Evolutionary conservation across 2,113 vertebrate genomes (phyloP).

Genomic region (Alethe diademata): DNA sequence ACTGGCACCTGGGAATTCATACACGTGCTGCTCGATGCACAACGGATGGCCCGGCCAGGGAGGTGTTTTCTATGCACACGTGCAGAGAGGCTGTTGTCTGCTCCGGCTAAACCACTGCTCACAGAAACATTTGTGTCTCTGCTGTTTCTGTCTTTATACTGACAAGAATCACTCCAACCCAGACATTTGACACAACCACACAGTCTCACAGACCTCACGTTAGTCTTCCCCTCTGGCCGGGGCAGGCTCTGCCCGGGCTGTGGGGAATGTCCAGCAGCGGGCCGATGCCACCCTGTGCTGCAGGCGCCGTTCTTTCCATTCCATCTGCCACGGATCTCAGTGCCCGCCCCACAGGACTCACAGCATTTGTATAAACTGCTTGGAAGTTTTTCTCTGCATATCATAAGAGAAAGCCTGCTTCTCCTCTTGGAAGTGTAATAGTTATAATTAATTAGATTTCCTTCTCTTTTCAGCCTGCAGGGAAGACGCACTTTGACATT

Average conservation of each 20-base stretch:
- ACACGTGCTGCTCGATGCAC: background rate
- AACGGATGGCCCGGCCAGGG: constrained; percentile 34
- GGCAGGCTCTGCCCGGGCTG: background rate
- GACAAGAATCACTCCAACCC: constrained; percentile 16
- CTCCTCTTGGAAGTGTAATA: constrained; percentile 62
- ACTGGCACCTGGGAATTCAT: background rate
- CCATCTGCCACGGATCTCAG: constrained; percentile 69
- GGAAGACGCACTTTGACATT: background rate
- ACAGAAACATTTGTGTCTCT: constrained; percentile 1
- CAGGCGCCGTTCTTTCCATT: constrained; percentile 62
- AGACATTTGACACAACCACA: constrained; percentile 30
- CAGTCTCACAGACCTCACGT: background rate
- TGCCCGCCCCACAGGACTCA: constrained; percentile 25
- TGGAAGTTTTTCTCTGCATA: constrained; percentile 20
- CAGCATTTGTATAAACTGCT: constrained; percentile 63
- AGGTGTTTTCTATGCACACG: constrained; percentile 25
- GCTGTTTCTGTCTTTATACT: constrained; percentile 4
- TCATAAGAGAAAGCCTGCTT: constrained; percentile 22
- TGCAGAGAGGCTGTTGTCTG: constrained; percentile 20
- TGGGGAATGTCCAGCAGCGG: constrained; percentile 53
- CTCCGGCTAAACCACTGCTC: background rate
- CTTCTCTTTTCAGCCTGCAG: constrained; percentile 17
- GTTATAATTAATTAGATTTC: constrained; percentile 67
- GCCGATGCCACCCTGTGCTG: constrained; percentile 52
- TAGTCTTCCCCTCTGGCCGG: constrained; percentile 16